Conservation (phyloP, 2,113 vertebrate species). For the Stigmatopora argus region DNA sequence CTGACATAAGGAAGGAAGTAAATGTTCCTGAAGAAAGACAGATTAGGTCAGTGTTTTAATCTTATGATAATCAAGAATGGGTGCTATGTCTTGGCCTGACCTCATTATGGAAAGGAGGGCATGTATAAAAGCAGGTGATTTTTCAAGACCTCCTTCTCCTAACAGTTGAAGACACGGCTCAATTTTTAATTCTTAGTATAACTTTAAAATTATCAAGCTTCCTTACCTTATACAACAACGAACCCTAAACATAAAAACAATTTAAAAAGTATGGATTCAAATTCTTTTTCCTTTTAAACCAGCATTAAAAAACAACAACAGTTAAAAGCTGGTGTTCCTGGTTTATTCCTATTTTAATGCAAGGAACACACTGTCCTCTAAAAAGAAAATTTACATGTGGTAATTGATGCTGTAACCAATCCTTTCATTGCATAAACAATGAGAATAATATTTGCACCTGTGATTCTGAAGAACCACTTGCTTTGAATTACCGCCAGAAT, state of each 20-base stretch:
- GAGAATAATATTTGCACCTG: slow-evolving; percentile 38
- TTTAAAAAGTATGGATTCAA: no score
- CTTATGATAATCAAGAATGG: slow-evolving; percentile 41
- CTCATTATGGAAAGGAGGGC: slow-evolving; percentile 42
- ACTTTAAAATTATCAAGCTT: no score
- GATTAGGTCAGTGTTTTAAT: slow-evolving; percentile 63
- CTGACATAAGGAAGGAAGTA: slow-evolving; percentile 31
- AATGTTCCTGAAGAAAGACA: slow-evolving; percentile 33
- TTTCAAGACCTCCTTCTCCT: slow-evolving; percentile 12
- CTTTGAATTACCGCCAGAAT: slow-evolving; percentile 26
- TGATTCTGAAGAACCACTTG: slow-evolving; percentile 28
- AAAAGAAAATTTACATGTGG: slow-evolving; percentile 58
- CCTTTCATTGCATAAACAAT: slow-evolving; percentile 46
- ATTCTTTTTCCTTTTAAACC: background rate
- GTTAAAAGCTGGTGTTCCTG: background rate
- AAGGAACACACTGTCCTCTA: slow-evolving; percentile 36
- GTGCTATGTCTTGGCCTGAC: slow-evolving; percentile 34
- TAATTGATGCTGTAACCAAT: slow-evolving; percentile 61
- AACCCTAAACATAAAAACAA: no score
- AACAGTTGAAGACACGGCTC: slow-evolving; percentile 25
- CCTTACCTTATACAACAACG: no score
- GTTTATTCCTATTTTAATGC: slow-evolving; percentile 38
- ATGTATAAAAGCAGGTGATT: slow-evolving; percentile 19
- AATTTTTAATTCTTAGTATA: slow-evolving; percentile 17
- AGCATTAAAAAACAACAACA: background rate